phyloP scores from a whole-genome alignment of 2,113 vertebrate species.

The Aptenodytes forsteri region DNA sequence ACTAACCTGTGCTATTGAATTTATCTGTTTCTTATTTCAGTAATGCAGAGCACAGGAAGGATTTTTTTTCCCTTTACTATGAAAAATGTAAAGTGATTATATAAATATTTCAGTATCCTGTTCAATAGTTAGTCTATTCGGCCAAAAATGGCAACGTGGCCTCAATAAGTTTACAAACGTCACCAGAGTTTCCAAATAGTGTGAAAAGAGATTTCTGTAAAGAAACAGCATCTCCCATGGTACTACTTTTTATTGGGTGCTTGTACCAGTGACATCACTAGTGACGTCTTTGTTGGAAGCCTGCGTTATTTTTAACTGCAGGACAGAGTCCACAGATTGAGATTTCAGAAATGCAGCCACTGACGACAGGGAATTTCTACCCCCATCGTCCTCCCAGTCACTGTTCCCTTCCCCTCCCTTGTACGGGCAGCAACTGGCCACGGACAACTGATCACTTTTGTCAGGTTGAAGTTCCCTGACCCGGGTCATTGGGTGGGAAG shows the following conservation, averaged over 20 bases:
- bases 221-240: background rate
- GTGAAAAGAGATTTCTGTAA: background rate
- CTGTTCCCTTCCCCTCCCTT: background rate
- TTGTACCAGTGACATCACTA: too few species aligned
- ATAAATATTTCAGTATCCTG: background rate
- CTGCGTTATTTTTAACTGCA: background rate
- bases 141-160: background rate
- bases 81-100: background rate
- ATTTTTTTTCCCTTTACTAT: background rate
- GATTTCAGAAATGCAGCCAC: background rate
- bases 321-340: background rate
- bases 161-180: background rate
- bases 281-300: background rate
- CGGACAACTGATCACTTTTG: background rate
- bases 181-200: background rate
- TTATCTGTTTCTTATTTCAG: background rate
- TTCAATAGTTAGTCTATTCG: background rate
- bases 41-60: background rate
- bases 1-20: background rate
- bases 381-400: rapidly evolving
- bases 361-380: background rate
- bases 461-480: background rate
- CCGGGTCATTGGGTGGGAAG: background rate
- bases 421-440: background rate
- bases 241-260: background rate